Evolutionary conservation across 1,140 invertebrate genomes (phyloP).

Genomic region (Heliconius congener): DNA sequence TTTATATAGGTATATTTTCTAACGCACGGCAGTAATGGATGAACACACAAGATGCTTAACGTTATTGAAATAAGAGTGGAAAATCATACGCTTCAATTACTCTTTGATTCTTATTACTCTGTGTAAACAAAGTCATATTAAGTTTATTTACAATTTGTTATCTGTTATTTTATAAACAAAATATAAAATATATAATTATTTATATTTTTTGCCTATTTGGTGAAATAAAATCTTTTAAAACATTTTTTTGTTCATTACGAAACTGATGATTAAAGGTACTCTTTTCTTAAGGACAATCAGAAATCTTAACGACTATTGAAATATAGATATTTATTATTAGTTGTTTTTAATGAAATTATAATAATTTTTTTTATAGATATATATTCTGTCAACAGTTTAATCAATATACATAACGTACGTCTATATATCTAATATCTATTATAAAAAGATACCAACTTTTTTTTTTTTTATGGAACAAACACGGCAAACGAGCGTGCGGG

Average conservation of each 20-base stretch:
- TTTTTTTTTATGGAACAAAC: too few relatives aligned
- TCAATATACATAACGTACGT: neutral
- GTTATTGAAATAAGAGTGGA: constrained; percentile 5
- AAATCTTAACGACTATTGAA: too few relatives aligned
- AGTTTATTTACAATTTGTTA: neutral
- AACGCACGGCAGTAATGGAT: neutral
- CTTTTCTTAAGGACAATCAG: too few relatives aligned
- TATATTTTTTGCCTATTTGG: too few relatives aligned
- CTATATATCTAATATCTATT: neutral
- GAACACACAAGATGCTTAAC: constrained; percentile 5
- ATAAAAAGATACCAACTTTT: neutral
- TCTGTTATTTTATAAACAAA: neutral
- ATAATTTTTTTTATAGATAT: too few relatives aligned
- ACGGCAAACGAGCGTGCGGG: too few relatives aligned
- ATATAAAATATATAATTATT: neutral
- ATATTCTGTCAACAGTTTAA: neutral
- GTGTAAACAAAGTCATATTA: neutral
- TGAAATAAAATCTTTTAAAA: too few relatives aligned
- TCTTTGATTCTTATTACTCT: neutral
- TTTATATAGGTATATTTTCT: neutral
- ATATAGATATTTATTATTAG: too few relatives aligned
- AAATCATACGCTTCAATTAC: neutral
- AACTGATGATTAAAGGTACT: too few relatives aligned
- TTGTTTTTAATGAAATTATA: too few relatives aligned
- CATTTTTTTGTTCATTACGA: neutral